Conservation (phyloP, 2,797 vertebrate genomes). For the Sciaenops ocellatus region DNA sequence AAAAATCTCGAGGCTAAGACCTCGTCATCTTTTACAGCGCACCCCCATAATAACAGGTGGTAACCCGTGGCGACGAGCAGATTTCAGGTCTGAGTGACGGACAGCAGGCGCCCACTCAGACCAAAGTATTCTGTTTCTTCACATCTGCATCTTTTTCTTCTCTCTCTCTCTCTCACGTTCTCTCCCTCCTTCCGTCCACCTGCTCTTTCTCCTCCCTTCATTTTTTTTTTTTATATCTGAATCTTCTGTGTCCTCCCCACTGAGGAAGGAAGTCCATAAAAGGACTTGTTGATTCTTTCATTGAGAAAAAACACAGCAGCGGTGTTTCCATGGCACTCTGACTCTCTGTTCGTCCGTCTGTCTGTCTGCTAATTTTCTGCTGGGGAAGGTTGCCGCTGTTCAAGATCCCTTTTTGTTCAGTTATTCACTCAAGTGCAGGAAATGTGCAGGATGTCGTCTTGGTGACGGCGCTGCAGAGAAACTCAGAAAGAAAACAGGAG, state of each 20-base stretch:
- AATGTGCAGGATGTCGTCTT: constrained; percentile 20
- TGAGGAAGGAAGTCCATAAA: constrained; percentile 59
- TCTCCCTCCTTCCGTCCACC: background rate
- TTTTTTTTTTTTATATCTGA: background rate
- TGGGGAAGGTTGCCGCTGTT: background rate
- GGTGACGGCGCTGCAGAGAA: constrained; percentile 23
- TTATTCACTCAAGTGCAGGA: constrained; percentile 25
- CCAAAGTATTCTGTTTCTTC: background rate
- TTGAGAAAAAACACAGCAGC: constrained; percentile 26
- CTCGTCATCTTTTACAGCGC: constrained; percentile 9
- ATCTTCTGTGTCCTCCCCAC: background rate
- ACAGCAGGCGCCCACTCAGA: constrained; percentile 35
- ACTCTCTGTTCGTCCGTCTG: background rate
- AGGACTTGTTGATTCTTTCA: constrained; percentile 31
- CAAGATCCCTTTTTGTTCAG: constrained; percentile 12
- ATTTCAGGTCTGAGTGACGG: constrained; percentile 51
- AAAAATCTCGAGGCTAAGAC: background rate
- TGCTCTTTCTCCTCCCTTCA: background rate
- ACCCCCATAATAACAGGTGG: constrained; percentile 50
- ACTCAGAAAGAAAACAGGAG: constrained; percentile 1
- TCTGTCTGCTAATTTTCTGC: constrained; percentile 13
- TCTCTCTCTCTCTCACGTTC: background rate
- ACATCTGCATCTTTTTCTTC: background rate
- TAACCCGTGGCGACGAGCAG: constrained; percentile 44
- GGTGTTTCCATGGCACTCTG: constrained; percentile 16